Conservation (phyloP, 2,113 vertebrate species). For the Monopterus albus region DNA sequence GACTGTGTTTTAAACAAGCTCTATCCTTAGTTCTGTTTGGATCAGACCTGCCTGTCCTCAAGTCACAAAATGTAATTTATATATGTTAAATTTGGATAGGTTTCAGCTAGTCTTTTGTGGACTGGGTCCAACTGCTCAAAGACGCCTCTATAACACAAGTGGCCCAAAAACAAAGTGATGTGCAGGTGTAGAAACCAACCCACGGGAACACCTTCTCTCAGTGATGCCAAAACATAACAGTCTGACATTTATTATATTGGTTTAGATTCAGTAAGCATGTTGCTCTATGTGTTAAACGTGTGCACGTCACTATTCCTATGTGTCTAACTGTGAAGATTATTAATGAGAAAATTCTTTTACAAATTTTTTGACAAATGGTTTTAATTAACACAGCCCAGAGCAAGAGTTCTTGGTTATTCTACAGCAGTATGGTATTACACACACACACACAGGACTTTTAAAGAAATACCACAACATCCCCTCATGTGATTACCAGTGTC, state of each 20-base stretch:
- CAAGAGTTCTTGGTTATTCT: not conserved
- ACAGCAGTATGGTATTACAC: not conserved
- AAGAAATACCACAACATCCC: conserved; percentile 27
- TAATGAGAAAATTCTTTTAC: not conserved
- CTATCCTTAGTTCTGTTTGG: too few species aligned
- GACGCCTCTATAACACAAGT: not conserved
- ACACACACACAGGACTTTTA: conserved; percentile 9
- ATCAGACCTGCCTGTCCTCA: too few species aligned
- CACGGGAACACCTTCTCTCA: not conserved
- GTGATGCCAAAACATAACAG: not conserved
- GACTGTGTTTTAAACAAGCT: too few species aligned
- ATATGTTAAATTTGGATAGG: too few species aligned
- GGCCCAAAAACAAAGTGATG: not conserved
- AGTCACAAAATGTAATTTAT: too few species aligned
- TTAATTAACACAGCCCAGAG: conserved; percentile 37
- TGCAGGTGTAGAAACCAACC: not conserved
- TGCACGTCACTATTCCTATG: not conserved
- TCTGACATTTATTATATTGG: not conserved
- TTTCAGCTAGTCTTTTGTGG: not conserved
- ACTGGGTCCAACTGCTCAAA: not conserved
- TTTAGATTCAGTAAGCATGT: not conserved
- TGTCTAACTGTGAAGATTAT: conserved; percentile 6
- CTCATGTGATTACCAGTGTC: conserved; percentile 41
- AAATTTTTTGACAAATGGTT: conserved; percentile 3
- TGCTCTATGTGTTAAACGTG: not conserved